Conservation (phyloP, 2,797 vertebrate genomes). For the Calcarius lapponicus region DNA sequence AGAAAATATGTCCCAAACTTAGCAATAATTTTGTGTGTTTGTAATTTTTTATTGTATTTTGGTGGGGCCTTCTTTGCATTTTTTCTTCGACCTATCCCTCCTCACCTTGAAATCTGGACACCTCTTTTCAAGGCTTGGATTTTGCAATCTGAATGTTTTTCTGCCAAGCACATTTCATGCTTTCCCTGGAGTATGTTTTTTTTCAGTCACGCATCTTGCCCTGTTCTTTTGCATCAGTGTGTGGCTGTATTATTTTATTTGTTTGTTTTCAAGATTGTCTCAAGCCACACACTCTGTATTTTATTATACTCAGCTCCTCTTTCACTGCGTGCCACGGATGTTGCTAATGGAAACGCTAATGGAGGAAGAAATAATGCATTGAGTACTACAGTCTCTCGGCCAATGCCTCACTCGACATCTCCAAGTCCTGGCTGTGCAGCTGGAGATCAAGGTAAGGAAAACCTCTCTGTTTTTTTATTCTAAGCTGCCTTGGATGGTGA, state of each 20-base stretch:
- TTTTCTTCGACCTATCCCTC: background rate
- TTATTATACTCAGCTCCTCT: slow-evolving; percentile 78
- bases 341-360: slow-evolving; percentile 80
- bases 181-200: background rate
- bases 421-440: slow-evolving; percentile 80
- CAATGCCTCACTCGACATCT: slow-evolving; percentile 79
- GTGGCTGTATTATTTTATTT: background rate
- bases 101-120: background rate
- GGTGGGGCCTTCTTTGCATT: background rate
- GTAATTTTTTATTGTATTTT: background rate
- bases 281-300: slow-evolving; percentile 15
- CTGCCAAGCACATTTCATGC: background rate
- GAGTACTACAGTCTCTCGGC: slow-evolving; percentile 80
- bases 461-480: background rate
- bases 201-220: background rate
- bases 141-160: background rate
- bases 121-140: background rate
- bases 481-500: background rate
- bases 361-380: slow-evolving; percentile 80
- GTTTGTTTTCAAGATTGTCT: slow-evolving; percentile 44
- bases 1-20: background rate
- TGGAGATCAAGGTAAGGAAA: slow-evolving; percentile 82
- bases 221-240: background rate
- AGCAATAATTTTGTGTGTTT: accelerated
- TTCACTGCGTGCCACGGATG: slow-evolving; percentile 80